Percentiles rank a stretch among this genome's conserved stretches.
These are phyloP conservation scores for Agrypnia vestita DNA, from an alignment of 1,140 invertebrate genomes.

Conservation along the genomic window DNA sequence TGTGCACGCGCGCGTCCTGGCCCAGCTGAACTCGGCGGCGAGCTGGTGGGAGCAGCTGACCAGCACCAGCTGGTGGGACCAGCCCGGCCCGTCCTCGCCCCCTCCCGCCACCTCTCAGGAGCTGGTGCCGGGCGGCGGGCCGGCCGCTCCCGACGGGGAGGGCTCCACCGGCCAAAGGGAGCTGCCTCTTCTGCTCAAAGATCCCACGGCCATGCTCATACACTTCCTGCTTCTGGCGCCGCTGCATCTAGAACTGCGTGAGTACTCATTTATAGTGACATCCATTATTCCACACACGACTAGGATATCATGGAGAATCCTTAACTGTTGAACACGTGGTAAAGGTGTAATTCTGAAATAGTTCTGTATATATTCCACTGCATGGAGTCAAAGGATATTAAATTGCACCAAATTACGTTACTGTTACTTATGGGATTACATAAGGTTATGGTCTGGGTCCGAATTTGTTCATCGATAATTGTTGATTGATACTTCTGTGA, in stretches of 20 bases:
- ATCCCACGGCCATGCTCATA: slow-evolving; percentile 87
- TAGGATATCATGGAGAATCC: too few relatives aligned
- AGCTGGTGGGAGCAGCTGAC: slow-evolving; percentile 78
- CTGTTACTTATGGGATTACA: too few relatives aligned
- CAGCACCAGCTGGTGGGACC: slow-evolving; percentile 68
- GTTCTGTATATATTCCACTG: too few relatives aligned
- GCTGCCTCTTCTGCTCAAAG: slow-evolving; percentile 88
- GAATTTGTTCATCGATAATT: too few relatives aligned
- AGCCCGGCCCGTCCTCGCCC: not conserved
- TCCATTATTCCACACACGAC: too few relatives aligned
- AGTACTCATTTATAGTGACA: slow-evolving; percentile 63
- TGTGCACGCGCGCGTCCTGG: slow-evolving; percentile 84
- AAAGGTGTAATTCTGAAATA: too few relatives aligned
- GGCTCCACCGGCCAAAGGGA: slow-evolving; percentile 75
- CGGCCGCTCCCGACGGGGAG: slow-evolving; percentile 65
- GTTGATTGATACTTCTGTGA: too few relatives aligned
- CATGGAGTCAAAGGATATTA: too few relatives aligned
- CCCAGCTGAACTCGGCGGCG: slow-evolving; percentile 77
- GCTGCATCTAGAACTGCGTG: slow-evolving; percentile 89
- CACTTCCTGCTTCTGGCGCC: slow-evolving; percentile 91
- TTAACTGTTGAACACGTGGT: too few relatives aligned
- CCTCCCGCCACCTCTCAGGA: not conserved
- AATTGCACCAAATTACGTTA: too few relatives aligned
- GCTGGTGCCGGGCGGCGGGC: slow-evolving; percentile 61
- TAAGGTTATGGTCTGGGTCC: too few relatives aligned